A percentile compares a stretch with the other conserved stretches of the same genome.
Evolutionary conservation across 1,140 invertebrate species (phyloP).

Genomic region (Drosophila equinoxialis): DNA sequence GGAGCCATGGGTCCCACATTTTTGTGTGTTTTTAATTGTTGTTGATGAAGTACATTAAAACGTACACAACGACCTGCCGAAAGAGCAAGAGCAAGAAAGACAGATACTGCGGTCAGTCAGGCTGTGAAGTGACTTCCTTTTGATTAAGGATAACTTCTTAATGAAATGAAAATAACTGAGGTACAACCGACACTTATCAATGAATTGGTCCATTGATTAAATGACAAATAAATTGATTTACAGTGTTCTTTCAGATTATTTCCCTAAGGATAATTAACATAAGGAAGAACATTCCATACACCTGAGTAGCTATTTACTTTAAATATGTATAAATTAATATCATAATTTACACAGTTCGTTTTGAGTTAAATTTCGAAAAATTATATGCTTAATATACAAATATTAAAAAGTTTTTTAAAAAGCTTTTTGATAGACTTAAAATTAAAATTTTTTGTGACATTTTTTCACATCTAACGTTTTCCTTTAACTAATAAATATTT

Average conservation of each 20-base stretch:
- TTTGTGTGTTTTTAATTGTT: slow-evolving; percentile 23
- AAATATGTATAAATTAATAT: no score
- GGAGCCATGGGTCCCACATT: slow-evolving; percentile 3
- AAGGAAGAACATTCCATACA: no score
- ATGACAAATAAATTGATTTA: no score
- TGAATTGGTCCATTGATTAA: no score
- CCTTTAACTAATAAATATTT: slow-evolving; percentile 20
- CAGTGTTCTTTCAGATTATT: no score
- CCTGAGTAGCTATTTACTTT: no score
- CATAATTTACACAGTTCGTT: no score
- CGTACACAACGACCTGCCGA: slow-evolving; percentile 12
- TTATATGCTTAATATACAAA: neutral
- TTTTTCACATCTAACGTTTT: neutral
- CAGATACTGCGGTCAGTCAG: slow-evolving; percentile 6
- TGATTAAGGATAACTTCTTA: slow-evolving; percentile 11
- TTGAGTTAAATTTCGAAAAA: neutral
- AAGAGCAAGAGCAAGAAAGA: neutral
- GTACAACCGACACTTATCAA: neutral
- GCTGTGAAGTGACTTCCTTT: slow-evolving; percentile 13
- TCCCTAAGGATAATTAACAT: no score
- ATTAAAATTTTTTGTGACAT: neutral
- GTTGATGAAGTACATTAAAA: slow-evolving; percentile 14
- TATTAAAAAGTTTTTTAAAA: neutral
- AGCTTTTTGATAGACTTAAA: slow-evolving; percentile 7
- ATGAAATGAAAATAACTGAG: neutral